Evolutionary conservation across 2,113 vertebrate species (phyloP).

Genomic region (Gobiocypris rarus): DNA sequence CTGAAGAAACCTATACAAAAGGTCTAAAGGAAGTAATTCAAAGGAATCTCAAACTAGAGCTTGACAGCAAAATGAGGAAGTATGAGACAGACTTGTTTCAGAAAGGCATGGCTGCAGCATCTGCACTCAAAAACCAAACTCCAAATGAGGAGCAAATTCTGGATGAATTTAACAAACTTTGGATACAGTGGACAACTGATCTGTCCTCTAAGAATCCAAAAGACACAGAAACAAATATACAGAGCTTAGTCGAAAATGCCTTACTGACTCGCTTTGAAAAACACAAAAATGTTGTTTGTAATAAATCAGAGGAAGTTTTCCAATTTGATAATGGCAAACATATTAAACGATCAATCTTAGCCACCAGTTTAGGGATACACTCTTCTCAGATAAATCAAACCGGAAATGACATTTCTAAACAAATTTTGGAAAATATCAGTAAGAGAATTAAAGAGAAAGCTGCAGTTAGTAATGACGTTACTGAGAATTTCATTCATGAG

Average conservation of each 20-base stretch:
- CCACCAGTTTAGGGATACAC: too few relatives aligned
- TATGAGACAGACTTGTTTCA: conserved; percentile 57
- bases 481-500: conserved; percentile 60
- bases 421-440: not conserved
- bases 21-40: conserved; percentile 46
- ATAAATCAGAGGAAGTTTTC: fast-evolving
- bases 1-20: conserved; percentile 51
- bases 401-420: not conserved
- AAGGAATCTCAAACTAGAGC: conserved; percentile 51
- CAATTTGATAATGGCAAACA: fast-evolving
- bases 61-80: conserved; percentile 47
- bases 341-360: not conserved
- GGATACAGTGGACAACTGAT: conserved; percentile 42
- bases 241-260: conserved; percentile 56
- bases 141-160: conserved; percentile 55
- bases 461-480: conserved; percentile 52
- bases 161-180: conserved; percentile 55
- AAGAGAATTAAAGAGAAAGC: conserved; percentile 48
- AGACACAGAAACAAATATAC: conserved; percentile 1
- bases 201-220: not conserved
- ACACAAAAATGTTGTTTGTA: not conserved
- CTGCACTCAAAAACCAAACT: conserved; percentile 33
- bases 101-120: conserved; percentile 51
- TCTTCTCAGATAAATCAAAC: not conserved
- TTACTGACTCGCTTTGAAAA: conserved; percentile 56